These are phyloP conservation scores for Caerostris darwini DNA, from an alignment of 1,140 invertebrate genomes.

Conservation along the genomic window DNA sequence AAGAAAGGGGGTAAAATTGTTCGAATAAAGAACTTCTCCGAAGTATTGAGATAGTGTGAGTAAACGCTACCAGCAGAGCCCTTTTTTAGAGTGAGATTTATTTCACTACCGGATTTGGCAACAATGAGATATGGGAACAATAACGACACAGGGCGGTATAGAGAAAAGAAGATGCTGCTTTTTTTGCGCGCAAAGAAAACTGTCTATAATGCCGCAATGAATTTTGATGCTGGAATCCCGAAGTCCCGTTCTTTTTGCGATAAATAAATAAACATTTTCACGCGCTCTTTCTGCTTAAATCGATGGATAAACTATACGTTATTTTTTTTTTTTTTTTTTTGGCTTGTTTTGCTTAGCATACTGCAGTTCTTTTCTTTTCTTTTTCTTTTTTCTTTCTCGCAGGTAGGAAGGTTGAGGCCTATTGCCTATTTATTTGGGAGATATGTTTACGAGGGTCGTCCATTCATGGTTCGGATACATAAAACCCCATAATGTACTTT, in stretches of 20 bases:
- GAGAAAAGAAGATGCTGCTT: not conserved
- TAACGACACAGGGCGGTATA: constrained; percentile 35
- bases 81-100: not conserved
- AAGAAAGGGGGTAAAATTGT: not conserved
- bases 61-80: not conserved
- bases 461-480: constrained; percentile 37
- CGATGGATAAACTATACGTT: constrained; percentile 43
- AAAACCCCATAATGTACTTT: constrained; percentile 20
- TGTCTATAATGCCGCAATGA: constrained; percentile 56
- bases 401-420: not conserved
- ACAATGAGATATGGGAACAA: constrained; percentile 55
- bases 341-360: not conserved
- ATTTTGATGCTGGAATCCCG: constrained; percentile 53
- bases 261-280: constrained; percentile 27
- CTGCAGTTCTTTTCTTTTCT: not conserved
- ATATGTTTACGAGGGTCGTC: not conserved
- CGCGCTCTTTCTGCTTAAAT: not conserved
- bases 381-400: not conserved
- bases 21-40: not conserved
- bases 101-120: constrained; percentile 29
- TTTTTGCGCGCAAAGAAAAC: not conserved
- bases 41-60: not conserved
- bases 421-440: no score
- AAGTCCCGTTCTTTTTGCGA: not conserved
- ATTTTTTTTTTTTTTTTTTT: no score